Evolutionary conservation across 2,113 vertebrate species (phyloP).

Genomic region (Panthera leo): DNA sequence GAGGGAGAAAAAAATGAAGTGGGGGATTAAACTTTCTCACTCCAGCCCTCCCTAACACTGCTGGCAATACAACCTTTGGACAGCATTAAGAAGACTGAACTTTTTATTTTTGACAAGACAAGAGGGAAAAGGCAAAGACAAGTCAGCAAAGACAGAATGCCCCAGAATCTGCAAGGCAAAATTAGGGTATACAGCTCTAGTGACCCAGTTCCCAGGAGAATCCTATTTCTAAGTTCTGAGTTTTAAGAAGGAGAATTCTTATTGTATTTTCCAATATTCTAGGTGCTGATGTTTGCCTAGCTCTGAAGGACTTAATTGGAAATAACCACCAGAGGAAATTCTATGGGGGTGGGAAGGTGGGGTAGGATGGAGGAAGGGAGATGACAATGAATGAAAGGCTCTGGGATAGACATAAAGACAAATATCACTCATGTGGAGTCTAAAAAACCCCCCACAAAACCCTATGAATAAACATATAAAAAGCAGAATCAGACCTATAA

Average conservation of each 20-base stretch:
- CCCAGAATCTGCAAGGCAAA: background rate
- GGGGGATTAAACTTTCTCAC: background rate
- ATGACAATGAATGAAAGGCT: background rate
- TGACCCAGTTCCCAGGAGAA: background rate
- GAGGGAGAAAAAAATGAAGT: background rate
- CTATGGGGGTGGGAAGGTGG: background rate
- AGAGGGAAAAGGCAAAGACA: background rate
- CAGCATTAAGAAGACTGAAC: background rate
- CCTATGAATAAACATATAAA: background rate
- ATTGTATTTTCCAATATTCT: background rate
- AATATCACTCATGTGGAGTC: background rate
- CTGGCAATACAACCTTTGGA: background rate
- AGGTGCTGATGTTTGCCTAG: background rate
- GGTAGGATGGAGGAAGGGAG: background rate
- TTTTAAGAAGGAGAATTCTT: slow-evolving; percentile 38
- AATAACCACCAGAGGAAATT: slow-evolving; percentile 3
- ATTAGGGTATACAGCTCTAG: background rate
- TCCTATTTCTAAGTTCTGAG: background rate
- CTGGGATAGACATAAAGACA: background rate
- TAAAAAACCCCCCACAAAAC: background rate
- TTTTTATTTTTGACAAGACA: background rate
- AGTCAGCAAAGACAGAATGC: background rate
- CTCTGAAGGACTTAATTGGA: background rate
- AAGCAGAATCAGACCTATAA: background rate
- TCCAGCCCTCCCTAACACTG: background rate